phyloP scores from a whole-genome alignment of 2,888 invertebrate genomes.

The Baccha elongata region DNA sequence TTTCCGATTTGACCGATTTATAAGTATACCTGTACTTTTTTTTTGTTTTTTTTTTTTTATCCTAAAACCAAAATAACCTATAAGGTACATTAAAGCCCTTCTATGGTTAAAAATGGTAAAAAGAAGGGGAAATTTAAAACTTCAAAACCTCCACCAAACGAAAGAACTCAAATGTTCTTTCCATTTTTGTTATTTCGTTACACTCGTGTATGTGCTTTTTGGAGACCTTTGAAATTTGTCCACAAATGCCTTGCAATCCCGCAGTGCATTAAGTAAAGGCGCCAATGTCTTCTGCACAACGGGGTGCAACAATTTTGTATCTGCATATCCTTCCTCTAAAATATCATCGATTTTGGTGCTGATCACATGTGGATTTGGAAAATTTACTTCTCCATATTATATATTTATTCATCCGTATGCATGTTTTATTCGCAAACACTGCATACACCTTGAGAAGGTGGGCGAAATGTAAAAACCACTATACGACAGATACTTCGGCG shows the following conservation, averaged over 20 bases:
- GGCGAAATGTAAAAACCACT: slow-evolving; percentile 59
- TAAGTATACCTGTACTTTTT: too few relatives aligned
- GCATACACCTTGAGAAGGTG: slow-evolving; percentile 58
- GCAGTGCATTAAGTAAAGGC: slow-evolving; percentile 63
- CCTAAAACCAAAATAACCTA: too few relatives aligned
- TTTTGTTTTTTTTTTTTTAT: too few relatives aligned
- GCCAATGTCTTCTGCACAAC: slow-evolving; percentile 70
- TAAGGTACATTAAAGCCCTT: too few relatives aligned
- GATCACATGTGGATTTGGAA: slow-evolving; percentile 67
- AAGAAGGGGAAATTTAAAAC: too few relatives aligned
- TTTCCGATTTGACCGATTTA: too few relatives aligned
- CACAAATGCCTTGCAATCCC: slow-evolving; percentile 37
- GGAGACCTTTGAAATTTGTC: slow-evolving; percentile 26
- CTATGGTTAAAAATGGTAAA: too few relatives aligned
- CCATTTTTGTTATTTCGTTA: too few relatives aligned
- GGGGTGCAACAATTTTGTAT: slow-evolving; percentile 63
- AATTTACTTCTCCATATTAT: slow-evolving; percentile 62
- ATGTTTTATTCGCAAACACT: slow-evolving; percentile 6
- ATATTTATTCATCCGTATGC: neutral
- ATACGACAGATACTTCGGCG: slow-evolving; percentile 35
- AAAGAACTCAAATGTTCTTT: too few relatives aligned
- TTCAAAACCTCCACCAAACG: too few relatives aligned
- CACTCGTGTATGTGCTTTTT: too few relatives aligned
- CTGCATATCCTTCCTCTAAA: slow-evolving; percentile 30
- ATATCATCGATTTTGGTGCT: slow-evolving; percentile 48